Evolutionary conservation across 2,888 invertebrate species (phyloP).

Genomic region (Platerodrilus igneus): DNA sequence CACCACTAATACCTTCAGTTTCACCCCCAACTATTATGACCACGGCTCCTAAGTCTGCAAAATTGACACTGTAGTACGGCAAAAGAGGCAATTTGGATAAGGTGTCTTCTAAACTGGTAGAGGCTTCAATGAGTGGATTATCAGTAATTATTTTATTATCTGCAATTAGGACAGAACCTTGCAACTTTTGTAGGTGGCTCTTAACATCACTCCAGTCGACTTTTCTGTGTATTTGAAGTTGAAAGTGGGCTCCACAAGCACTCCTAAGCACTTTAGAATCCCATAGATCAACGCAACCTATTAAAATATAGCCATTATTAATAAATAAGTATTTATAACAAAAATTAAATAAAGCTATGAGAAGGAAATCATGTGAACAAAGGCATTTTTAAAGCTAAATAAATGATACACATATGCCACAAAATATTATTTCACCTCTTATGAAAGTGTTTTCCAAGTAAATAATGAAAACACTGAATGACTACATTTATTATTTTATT

Average conservation of each 20-base stretch:
- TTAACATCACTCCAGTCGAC: slow-evolving; percentile 62
- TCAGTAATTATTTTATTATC: slow-evolving; percentile 55
- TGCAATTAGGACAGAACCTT: slow-evolving; percentile 60
- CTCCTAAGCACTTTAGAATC: slow-evolving; percentile 81
- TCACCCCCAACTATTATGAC: slow-evolving; percentile 83
- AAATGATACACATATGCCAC: too few species aligned
- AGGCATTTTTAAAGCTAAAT: too few species aligned
- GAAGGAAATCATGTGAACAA: too few species aligned
- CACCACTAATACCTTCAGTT: slow-evolving; percentile 76
- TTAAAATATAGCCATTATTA: too few species aligned
- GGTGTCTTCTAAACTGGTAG: slow-evolving; percentile 12
- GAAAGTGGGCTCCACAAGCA: slow-evolving; percentile 82
- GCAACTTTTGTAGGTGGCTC: slow-evolving; percentile 46
- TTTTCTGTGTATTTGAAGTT: slow-evolving; percentile 62
- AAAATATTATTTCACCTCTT: too few species aligned
- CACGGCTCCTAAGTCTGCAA: slow-evolving; percentile 51
- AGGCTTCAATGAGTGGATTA: not conserved
- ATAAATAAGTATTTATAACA: too few species aligned
- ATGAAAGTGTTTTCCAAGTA: too few species aligned
- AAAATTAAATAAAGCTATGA: too few species aligned
- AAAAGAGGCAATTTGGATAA: slow-evolving; percentile 51
- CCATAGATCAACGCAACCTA: slow-evolving; percentile 88
- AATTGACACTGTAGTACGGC: slow-evolving; percentile 62
- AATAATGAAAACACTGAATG: too few species aligned
- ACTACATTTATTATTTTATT: too few species aligned